Evolutionary conservation across 1,140 invertebrate genomes (phyloP).

Genomic region (Marisa cornuarietis): DNA sequence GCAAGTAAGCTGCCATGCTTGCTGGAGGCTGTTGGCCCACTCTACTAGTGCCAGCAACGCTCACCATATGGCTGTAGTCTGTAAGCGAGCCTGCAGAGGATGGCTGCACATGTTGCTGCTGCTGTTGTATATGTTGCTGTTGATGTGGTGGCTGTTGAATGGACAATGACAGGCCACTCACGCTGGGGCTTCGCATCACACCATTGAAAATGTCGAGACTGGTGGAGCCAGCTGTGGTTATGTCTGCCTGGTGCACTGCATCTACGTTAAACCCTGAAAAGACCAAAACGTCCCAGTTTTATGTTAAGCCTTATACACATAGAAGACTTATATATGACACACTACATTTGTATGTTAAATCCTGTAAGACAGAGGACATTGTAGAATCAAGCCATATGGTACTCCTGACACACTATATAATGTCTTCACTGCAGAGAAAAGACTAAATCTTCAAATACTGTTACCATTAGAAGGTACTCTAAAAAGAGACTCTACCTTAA

Average conservation of each 20-base stretch:
- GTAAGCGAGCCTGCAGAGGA: neutral
- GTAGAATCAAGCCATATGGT: no score
- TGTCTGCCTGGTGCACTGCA: neutral
- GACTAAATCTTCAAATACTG: no score
- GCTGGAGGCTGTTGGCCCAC: slow-evolving; percentile 15
- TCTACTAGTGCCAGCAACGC: neutral
- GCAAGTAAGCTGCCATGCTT: slow-evolving; percentile 20
- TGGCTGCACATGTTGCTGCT: no score
- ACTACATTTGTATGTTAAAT: neutral
- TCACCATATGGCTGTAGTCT: neutral
- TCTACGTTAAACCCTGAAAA: slow-evolving; percentile 12
- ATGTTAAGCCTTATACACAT: neutral
- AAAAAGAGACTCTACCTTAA: no score
- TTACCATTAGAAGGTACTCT: no score
- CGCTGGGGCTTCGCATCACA: neutral
- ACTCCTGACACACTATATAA: no score
- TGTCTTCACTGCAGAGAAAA: no score
- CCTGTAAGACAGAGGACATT: neutral
- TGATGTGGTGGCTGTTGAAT: neutral
- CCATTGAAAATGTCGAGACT: slow-evolving; percentile 6
- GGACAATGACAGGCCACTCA: neutral
- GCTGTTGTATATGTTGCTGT: neutral
- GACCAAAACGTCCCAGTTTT: neutral
- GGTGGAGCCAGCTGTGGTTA: neutral
- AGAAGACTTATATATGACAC: neutral